phyloP scores from a whole-genome alignment of 2,888 invertebrate species.

The Molanna angustata region DNA sequence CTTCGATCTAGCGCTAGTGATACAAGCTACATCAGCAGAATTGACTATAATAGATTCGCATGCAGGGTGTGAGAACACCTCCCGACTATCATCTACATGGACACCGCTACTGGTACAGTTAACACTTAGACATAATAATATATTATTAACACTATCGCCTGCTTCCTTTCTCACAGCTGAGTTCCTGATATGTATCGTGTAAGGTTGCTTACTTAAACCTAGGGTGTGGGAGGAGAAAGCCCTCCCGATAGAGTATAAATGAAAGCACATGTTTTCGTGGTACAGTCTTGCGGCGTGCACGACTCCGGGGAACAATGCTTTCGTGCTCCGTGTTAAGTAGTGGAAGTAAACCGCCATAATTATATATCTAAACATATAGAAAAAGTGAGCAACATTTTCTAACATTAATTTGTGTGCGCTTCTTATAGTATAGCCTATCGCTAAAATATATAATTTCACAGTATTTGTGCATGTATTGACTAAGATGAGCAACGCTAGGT shows the following conservation, averaged over 20 bases:
- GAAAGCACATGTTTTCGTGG: slow-evolving; percentile 27
- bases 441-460: slow-evolving; percentile 6
- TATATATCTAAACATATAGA: slow-evolving; percentile 19
- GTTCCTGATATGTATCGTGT: slow-evolving; percentile 30
- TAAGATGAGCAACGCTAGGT: slow-evolving; percentile 20
- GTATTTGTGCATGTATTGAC: slow-evolving; percentile 14
- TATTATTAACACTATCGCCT: slow-evolving; percentile 4
- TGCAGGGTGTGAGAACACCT: not conserved
- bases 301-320: not conserved
- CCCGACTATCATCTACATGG: slow-evolving; percentile 10
- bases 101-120: slow-evolving; percentile 16
- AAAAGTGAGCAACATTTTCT: slow-evolving; percentile 29
- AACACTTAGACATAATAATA: slow-evolving; percentile 23
- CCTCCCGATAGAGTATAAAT: slow-evolving; percentile 15
- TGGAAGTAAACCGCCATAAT: slow-evolving; percentile 2
- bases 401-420: slow-evolving; percentile 27
- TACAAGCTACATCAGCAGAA: slow-evolving; percentile 27
- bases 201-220: slow-evolving; percentile 7
- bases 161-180: slow-evolving; percentile 27
- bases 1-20: slow-evolving; percentile 30
- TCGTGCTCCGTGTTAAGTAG: not conserved
- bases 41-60: slow-evolving; percentile 18
- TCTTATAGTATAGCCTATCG: slow-evolving; percentile 7
- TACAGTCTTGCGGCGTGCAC: slow-evolving; percentile 20
- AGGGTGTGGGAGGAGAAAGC: slow-evolving; percentile 10